Percentiles rank a stretch among this genome's conserved stretches.
Evolutionary conservation across 2,113 vertebrate species (phyloP).

Genomic region (Orycteropus afer): DNA sequence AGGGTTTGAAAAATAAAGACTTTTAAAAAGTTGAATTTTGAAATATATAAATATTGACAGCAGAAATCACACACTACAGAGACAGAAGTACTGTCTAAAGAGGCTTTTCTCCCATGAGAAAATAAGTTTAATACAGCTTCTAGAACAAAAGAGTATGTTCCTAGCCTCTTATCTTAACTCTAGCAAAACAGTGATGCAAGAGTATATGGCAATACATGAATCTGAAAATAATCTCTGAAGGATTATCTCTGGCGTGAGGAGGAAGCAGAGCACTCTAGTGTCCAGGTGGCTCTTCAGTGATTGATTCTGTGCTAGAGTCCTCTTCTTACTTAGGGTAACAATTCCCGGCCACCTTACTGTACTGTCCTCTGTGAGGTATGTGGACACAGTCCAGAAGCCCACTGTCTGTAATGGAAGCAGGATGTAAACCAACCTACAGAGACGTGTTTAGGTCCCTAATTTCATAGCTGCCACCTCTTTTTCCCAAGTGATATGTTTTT

Average conservation of each 20-base stretch:
- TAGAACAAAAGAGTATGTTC: background rate
- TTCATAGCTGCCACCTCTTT: background rate
- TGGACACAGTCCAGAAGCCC: background rate
- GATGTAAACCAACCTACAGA: accelerated
- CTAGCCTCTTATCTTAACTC: background rate
- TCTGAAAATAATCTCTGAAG: background rate
- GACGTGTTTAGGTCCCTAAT: background rate
- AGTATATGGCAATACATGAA: background rate
- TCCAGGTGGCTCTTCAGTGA: background rate
- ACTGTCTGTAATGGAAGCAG: background rate
- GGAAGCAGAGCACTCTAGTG: background rate
- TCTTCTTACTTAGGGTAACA: background rate
- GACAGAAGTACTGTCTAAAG: background rate
- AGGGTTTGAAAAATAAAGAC: background rate
- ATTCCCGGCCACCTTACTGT: no score
- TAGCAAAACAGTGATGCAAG: background rate
- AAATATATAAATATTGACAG: background rate
- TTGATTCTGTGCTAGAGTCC: background rate
- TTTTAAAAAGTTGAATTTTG: background rate
- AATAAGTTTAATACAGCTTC: background rate
- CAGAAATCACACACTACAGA: background rate
- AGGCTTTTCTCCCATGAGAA: background rate
- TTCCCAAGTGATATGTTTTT: background rate
- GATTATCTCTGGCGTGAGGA: background rate
- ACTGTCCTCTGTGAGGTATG: background rate